phyloP scores from a whole-genome alignment of 1,140 invertebrate genomes.

The Meloidogyne exigua region DNA sequence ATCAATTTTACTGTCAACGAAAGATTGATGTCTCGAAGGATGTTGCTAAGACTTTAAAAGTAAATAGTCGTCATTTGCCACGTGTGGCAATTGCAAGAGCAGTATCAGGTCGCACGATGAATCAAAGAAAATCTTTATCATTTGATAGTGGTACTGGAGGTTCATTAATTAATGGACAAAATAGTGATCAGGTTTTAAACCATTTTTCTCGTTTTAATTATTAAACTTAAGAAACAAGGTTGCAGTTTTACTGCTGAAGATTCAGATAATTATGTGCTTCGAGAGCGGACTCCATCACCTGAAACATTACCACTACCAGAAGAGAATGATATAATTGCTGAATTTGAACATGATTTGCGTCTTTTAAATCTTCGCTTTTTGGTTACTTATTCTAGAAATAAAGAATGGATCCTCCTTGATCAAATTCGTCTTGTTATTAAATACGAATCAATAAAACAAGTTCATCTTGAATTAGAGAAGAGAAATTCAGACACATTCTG shows the following conservation, averaged over 20 bases:
- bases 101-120: not conserved
- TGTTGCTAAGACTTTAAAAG: not conserved
- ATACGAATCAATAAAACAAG: slow-evolving; percentile 27
- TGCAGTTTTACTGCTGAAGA: not conserved
- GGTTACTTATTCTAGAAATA: not conserved
- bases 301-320: not conserved
- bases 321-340: slow-evolving; percentile 1
- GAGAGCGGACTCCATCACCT: not conserved
- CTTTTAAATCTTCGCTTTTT: slow-evolving; percentile 11
- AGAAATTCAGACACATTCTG: not conserved
- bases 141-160: slow-evolving; percentile 3
- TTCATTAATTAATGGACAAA: not conserved
- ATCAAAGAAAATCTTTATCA: not conserved
- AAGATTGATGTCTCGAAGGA: not conserved
- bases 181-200: not conserved
- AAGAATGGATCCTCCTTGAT: not conserved
- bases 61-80: not conserved
- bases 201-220: not conserved
- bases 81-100: not conserved
- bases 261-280: not conserved
- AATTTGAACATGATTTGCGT: slow-evolving; percentile 23
- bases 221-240: not conserved
- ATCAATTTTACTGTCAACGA: slow-evolving; percentile 7
- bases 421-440: slow-evolving; percentile 22
- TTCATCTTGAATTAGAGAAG: slow-evolving; percentile 18